Base-by-base conservation (phyloP, 2,888 invertebrate genomes). In the Caenorhabditis parvicauda region DNA sequence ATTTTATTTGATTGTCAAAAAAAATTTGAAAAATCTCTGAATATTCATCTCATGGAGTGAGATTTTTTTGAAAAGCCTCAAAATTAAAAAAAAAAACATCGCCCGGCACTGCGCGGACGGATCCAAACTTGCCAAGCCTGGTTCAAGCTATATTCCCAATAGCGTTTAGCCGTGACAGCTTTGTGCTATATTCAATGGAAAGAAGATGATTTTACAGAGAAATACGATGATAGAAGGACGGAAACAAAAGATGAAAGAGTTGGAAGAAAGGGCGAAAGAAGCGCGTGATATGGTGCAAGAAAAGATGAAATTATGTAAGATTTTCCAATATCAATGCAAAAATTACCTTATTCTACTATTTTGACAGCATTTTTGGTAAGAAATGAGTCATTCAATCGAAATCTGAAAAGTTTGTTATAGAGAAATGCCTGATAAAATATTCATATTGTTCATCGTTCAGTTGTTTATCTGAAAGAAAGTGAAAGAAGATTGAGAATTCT, bases 181-280 rank as follows among this genome's bases (percentile, higher is more conserved):
- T n/a, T n/a, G n/a, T n/a, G n/a, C n/a, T n/a, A n/a, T n/a, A n/a
- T n/a, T n/a, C n/a, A n/a, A n/a, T n/a, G n/a, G n/a, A n/a, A n/a
- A n/a, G n/a, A n/a, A n/a, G n/a, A n/a, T n/a, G n/a, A n/a, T 14
- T 12, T 55, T 66, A 22, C 57, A 71, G 72, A 69, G 66, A 44
- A 48, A 37, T 38, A 57, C 64, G 7, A 57, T 68, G 52, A 60
- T 59, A 44, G 67, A 72, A 39, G 35, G 57, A 12, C 64, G 70
- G 7, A 53, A 12, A 32, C 35, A 41, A 32, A 65, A 64, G 37
- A 58, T 67, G 45, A 66, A 64, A 50, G 64, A 72, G 44, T 47
- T 72, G 54, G 67, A 67, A 17, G 50, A 59, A 19, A 27, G 70
- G 43, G 56, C 62, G 29, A 70, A 70, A 37, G 41, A 24, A 41